A percentile compares a stretch with the other conserved stretches of the same genome.
Evolutionary conservation across 2,888 invertebrate species (phyloP).

Genomic region (Oligia fasciuncula): DNA sequence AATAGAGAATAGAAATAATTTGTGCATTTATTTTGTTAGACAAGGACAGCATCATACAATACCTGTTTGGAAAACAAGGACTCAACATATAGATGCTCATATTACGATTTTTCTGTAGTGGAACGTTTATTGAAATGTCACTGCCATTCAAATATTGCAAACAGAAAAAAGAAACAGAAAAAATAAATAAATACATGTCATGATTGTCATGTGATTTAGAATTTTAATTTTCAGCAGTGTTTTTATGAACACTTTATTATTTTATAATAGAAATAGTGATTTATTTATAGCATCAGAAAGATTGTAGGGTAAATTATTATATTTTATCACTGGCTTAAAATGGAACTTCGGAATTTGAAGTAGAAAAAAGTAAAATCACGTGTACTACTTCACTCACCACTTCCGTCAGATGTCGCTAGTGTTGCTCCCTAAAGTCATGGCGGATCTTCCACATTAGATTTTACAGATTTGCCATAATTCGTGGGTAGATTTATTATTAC

Average conservation of each 20-base stretch:
- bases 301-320: constrained; percentile 7
- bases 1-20: constrained; percentile 10
- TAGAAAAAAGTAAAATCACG: constrained; percentile 85
- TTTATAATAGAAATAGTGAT: neutral
- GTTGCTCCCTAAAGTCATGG: constrained; percentile 87
- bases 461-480: constrained; percentile 85
- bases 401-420: constrained; percentile 87
- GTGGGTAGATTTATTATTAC: constrained; percentile 88
- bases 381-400: constrained; percentile 77
- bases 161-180: constrained; percentile 26
- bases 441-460: constrained; percentile 86
- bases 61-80: constrained; percentile 24
- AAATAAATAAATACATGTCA: constrained; percentile 45
- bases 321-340: constrained; percentile 77
- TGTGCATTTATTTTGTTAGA: constrained; percentile 27
- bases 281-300: neutral
- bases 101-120: rapidly evolving
- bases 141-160: constrained; percentile 56
- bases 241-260: neutral
- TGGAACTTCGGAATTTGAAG: constrained; percentile 81
- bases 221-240: neutral
- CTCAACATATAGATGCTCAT: constrained; percentile 15
- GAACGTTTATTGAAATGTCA: constrained; percentile 50
- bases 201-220: constrained; percentile 66
- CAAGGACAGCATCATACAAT: constrained; percentile 11